Conservation (phyloP, 2,113 vertebrate genomes). For the Lutjanus erythropterus region DNA sequence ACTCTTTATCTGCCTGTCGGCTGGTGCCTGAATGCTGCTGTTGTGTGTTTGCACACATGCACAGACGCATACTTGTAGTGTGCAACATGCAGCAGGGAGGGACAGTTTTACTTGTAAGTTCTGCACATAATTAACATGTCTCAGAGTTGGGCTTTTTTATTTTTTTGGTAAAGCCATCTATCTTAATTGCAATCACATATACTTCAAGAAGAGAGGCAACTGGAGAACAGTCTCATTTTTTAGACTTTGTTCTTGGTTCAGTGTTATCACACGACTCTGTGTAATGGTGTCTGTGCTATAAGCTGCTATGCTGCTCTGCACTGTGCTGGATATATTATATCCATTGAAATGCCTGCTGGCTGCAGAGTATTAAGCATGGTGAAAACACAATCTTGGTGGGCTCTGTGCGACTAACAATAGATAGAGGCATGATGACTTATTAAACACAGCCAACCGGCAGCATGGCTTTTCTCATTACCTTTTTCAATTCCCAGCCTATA, state of each 20-base stretch:
- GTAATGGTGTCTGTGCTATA: slow-evolving; percentile 76
- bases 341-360: slow-evolving; percentile 75
- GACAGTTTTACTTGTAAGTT: slow-evolving; percentile 63
- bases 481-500: slow-evolving; percentile 78
- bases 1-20: slow-evolving; percentile 68
- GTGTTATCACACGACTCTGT: slow-evolving; percentile 79
- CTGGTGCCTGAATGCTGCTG: slow-evolving; percentile 46
- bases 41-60: slow-evolving; percentile 46
- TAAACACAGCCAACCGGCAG: slow-evolving; percentile 82
- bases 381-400: slow-evolving; percentile 71
- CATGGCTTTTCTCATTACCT: slow-evolving; percentile 83
- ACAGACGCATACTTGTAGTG: slow-evolving; percentile 31
- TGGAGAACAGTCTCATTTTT: slow-evolving; percentile 78
- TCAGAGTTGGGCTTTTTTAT: slow-evolving; percentile 57
- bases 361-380: slow-evolving; percentile 69
- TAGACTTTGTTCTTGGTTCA: slow-evolving; percentile 78
- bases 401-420: slow-evolving; percentile 78
- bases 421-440: slow-evolving; percentile 83
- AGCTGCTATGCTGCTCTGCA: slow-evolving; percentile 62
- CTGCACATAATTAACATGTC: slow-evolving; percentile 73
- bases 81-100: slow-evolving; percentile 38
- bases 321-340: slow-evolving; percentile 70
- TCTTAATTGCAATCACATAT: slow-evolving; percentile 85
- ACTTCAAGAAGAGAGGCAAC: slow-evolving; percentile 71
- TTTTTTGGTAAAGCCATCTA: slow-evolving; percentile 63